These are phyloP conservation scores for Apis florea DNA, from an alignment of 1,140 invertebrate species.

Conservation along the genomic window DNA sequence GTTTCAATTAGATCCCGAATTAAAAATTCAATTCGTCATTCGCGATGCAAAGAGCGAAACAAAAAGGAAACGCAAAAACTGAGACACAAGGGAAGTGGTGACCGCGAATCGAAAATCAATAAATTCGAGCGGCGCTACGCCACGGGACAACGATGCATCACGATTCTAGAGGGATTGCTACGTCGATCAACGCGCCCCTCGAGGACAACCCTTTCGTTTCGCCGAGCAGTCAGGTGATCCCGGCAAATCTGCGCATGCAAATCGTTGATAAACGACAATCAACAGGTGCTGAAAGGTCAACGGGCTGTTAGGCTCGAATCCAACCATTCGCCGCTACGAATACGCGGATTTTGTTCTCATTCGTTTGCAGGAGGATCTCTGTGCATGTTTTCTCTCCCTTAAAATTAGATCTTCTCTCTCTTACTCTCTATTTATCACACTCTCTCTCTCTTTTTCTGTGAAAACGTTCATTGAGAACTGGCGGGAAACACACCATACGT, in stretches of 20 bases:
- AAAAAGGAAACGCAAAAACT: background rate
- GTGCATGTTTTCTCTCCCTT: conserved; percentile 3
- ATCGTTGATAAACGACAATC: conserved; percentile 68
- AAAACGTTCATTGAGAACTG: conserved; percentile 4
- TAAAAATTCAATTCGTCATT: background rate
- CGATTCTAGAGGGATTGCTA: conserved; percentile 4
- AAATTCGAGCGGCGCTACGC: background rate
- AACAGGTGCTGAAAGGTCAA: conserved; percentile 66
- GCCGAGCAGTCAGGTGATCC: conserved; percentile 42
- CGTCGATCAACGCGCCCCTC: conserved; percentile 44
- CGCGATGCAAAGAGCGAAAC: background rate
- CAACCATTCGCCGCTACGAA: conserved; percentile 43
- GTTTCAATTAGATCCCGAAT: too few species aligned
- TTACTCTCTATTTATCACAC: background rate
- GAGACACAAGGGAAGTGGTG: background rate
- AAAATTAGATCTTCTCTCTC: background rate
- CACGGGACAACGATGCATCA: conserved; percentile 9
- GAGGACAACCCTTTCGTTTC: conserved; percentile 39
- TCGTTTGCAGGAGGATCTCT: conserved; percentile 13
- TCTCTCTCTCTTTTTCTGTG: background rate
- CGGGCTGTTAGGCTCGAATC: conserved; percentile 63
- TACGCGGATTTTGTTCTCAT: background rate
- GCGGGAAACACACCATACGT: background rate
- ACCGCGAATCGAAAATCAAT: conserved; percentile 47
- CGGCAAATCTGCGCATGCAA: conserved; percentile 60